A percentile compares a stretch with the other conserved stretches of the same genome.
phyloP scores from a whole-genome alignment of 2,888 invertebrate genomes.

The Mythimna lalbum region DNA sequence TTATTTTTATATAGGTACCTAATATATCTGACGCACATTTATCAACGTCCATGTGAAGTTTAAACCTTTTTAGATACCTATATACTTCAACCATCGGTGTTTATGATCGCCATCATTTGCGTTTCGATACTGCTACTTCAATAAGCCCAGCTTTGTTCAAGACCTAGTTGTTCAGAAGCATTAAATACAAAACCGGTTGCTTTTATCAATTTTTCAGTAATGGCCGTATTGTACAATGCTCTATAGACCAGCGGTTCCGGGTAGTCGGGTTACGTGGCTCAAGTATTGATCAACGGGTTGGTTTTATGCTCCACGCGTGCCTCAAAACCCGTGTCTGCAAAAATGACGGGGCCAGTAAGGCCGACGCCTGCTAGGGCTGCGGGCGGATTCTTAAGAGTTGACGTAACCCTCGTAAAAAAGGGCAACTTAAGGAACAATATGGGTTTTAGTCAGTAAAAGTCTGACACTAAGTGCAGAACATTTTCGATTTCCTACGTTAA shows the following conservation, averaged over 20 bases:
- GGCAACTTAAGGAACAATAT: too few relatives aligned
- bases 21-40: slow-evolving; percentile 15
- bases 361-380: too few relatives aligned
- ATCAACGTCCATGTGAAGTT: slow-evolving; percentile 1
- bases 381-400: too few relatives aligned
- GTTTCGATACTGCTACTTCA: background rate
- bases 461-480: too few relatives aligned
- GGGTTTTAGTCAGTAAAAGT: too few relatives aligned
- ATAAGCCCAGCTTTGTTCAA: background rate
- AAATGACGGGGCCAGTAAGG: too few relatives aligned
- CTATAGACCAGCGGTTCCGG: background rate
- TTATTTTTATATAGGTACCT: slow-evolving; percentile 9
- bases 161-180: background rate
- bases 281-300: too few relatives aligned
- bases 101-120: background rate
- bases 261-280: background rate
- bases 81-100: background rate
- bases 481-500: too few relatives aligned
- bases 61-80: background rate
- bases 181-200: background rate
- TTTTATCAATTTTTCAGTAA: too few relatives aligned
- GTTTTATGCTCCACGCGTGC: too few relatives aligned
- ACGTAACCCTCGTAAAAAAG: too few relatives aligned
- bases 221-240: background rate
- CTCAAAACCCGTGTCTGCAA: too few relatives aligned